phyloP scores from a whole-genome alignment of 2,888 invertebrate species.

The Automeris io region DNA sequence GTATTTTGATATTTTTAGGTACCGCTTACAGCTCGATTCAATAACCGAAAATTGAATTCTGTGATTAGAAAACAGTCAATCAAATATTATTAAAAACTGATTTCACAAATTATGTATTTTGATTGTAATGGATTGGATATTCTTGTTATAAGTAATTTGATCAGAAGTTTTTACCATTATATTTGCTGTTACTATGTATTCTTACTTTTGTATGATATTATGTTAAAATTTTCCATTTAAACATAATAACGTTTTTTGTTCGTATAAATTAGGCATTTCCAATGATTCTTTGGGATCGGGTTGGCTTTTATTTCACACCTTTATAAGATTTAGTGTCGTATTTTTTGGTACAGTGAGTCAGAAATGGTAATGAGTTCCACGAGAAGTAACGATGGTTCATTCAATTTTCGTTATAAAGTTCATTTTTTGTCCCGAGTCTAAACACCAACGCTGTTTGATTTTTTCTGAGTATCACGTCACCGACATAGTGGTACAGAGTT shows the following conservation, averaged over 20 bases:
- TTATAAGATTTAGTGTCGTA: not conserved
- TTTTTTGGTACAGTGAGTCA: conserved; percentile 1
- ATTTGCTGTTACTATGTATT: not conserved
- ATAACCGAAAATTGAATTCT: not conserved
- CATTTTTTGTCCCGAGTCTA: not conserved
- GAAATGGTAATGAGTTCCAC: not conserved
- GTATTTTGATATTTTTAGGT: too few relatives aligned
- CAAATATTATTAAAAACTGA: not conserved
- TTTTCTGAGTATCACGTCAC: not conserved
- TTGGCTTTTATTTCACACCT: not conserved
- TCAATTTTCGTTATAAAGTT: conserved; percentile 1
- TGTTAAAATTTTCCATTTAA: not conserved
- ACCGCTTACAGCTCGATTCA: not conserved
- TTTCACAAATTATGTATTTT: not conserved
- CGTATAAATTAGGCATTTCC: not conserved
- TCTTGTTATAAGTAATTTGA: not conserved
- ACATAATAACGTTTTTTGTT: not conserved
- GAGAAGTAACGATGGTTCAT: conserved; percentile 2
- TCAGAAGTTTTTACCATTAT: not conserved
- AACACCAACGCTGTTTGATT: not conserved
- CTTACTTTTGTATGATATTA: not conserved
- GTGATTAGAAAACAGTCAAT: not conserved
- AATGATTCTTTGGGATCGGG: not conserved
- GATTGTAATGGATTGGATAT: not conserved
- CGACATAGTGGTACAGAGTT: not conserved